Conservation (phyloP, 2,113 vertebrate genomes). For the Sminthopsis crassicaudata region DNA sequence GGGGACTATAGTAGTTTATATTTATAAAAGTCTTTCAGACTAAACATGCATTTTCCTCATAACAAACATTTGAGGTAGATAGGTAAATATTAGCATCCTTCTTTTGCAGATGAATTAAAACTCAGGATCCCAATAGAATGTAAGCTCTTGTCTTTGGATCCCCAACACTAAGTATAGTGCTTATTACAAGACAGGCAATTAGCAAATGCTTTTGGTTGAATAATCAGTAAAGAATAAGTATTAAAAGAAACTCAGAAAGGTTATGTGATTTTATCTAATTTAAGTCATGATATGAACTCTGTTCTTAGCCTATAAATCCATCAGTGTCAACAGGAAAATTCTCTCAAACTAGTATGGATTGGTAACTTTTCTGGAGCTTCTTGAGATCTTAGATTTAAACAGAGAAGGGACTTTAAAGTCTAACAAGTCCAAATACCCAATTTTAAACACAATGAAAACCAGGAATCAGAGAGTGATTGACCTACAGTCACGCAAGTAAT, state of each 20-base stretch:
- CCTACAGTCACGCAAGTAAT: background rate
- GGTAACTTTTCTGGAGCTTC: background rate
- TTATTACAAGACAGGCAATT: background rate
- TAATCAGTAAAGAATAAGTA: background rate
- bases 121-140: background rate
- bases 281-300: background rate
- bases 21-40: background rate
- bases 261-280: background rate
- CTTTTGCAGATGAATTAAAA: background rate
- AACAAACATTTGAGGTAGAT: background rate
- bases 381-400: background rate
- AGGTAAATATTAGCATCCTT: background rate
- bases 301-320: background rate
- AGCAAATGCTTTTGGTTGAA: background rate
- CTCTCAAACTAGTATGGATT: background rate
- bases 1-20: background rate
- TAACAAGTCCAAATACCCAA: background rate
- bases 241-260: background rate
- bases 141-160: background rate
- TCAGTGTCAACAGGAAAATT: background rate
- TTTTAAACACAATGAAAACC: background rate
- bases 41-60: background rate
- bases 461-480: background rate
- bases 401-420: background rate
- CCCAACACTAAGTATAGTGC: background rate